Evolutionary conservation across 2,113 vertebrate genomes (phyloP), one percentile per base, ranked within the genome.

Genomic region (Castor canadensis): DNA sequence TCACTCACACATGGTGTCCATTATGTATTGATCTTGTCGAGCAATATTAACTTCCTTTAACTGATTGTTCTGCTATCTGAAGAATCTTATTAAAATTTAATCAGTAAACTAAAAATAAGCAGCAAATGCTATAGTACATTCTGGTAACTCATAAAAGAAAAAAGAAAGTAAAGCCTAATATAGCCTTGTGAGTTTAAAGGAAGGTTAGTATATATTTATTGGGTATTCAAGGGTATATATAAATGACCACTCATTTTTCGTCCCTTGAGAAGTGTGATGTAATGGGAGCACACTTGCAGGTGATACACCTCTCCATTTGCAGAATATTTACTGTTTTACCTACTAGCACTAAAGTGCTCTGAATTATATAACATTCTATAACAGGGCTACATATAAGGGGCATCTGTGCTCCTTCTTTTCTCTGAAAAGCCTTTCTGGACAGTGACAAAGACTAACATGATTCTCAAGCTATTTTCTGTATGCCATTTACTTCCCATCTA

Each of bases 41-140:
- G 81, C 86, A 96, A 87, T 96, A 94, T 96, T 95, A 98, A 95
- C 89, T 95, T 96, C 96, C 67, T 96, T 96, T 97, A 96, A 96
- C 92, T 89, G 89, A 95, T 89, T 96, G 87, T 95, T 95, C 87
- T 96, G 80, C 80, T 93, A 56, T 96, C 84, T 79, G 81, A 95
- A 93, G 64, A 92, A 10, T 80, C 87, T 92, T 94, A 97, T 97
- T 96, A 98, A 97, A 98, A 89, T 98, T 97, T 98, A 96, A 98
- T 94, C 88, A 73, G 84, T 96, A 95, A 93, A 96, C 95, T 97
- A 97, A 97, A 97, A 97, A 97, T 97, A 98, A 96, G 58, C 69
- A 96, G 80, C 80, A 94, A 89, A 95, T 97, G 93, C 30, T 89
- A 66, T 93, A 92, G 84, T 80, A 73, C 67, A 93, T 97, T 97